These are phyloP conservation scores for Heterocephalus glaber DNA, from an alignment of 2,113 vertebrate genomes.

Conservation along the genomic window DNA sequence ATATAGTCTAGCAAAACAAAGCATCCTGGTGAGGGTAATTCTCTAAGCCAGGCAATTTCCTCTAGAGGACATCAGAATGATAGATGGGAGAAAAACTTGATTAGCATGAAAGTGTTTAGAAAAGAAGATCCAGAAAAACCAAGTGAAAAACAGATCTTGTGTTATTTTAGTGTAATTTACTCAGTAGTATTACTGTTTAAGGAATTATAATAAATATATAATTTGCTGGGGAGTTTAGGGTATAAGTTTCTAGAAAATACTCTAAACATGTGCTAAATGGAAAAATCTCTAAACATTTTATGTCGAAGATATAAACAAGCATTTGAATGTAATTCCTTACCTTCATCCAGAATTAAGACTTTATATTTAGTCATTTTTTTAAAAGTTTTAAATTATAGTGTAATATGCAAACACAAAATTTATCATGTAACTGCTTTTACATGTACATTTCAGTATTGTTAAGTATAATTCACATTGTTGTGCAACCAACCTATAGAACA, in stretches of 20 bases:
- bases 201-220: background rate
- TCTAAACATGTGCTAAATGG: background rate
- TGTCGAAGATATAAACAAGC: background rate
- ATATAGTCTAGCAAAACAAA: background rate
- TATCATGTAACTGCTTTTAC: background rate
- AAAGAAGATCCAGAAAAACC: background rate
- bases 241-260: slow-evolving; percentile 4
- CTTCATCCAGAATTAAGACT: background rate
- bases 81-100: background rate
- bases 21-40: background rate
- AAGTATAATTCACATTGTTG: background rate
- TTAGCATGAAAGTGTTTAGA: slow-evolving; percentile 6
- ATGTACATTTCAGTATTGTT: background rate
- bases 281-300: background rate
- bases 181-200: background rate
- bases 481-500: background rate
- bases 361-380: background rate
- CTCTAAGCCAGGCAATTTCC: background rate
- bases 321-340: background rate
- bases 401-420: background rate
- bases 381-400: background rate
- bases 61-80: background rate
- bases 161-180: background rate
- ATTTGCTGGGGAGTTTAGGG: background rate
- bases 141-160: background rate